Conservation (phyloP, 2,888 invertebrate genomes). For the Amphipoea lucens region DNA sequence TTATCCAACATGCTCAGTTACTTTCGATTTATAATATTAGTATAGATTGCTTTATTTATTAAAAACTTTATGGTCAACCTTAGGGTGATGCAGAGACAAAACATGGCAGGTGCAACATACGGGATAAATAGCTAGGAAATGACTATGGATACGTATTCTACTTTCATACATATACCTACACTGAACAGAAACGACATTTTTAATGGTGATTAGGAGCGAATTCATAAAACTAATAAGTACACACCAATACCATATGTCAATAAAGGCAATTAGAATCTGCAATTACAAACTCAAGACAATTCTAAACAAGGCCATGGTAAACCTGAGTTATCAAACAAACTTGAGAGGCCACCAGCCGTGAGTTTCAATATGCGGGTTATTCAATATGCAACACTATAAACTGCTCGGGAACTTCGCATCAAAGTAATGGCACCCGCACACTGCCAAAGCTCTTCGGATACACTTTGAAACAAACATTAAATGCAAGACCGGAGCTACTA, state of each 20-base stretch:
- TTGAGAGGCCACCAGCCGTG: constrained; percentile 15
- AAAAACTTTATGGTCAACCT: no score
- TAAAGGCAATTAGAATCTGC: neutral
- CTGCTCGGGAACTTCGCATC: constrained; percentile 45
- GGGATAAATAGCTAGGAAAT: no score
- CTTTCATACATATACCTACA: no score
- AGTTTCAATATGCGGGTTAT: constrained; percentile 45
- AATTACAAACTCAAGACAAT: constrained; percentile 10
- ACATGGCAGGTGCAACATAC: no score
- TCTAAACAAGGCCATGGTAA: constrained; percentile 10
- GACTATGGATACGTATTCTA: no score
- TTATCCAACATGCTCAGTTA: neutral
- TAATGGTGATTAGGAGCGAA: neutral
- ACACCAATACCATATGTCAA: neutral
- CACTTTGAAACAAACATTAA: constrained; percentile 60
- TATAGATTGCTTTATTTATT: neutral
- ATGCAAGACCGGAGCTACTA: constrained; percentile 53
- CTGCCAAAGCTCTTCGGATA: constrained; percentile 47
- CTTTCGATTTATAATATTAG: neutral
- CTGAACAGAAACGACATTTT: no score
- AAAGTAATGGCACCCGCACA: constrained; percentile 49
- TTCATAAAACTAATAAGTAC: neutral
- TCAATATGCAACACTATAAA: constrained; percentile 58
- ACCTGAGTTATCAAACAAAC: constrained; percentile 22
- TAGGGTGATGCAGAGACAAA: no score